A percentile compares a stretch with the other conserved stretches of the same genome.
These are phyloP conservation scores for Agrenia bidenticulata DNA, from an alignment of 2,888 invertebrate genomes.

Conservation along the genomic window DNA sequence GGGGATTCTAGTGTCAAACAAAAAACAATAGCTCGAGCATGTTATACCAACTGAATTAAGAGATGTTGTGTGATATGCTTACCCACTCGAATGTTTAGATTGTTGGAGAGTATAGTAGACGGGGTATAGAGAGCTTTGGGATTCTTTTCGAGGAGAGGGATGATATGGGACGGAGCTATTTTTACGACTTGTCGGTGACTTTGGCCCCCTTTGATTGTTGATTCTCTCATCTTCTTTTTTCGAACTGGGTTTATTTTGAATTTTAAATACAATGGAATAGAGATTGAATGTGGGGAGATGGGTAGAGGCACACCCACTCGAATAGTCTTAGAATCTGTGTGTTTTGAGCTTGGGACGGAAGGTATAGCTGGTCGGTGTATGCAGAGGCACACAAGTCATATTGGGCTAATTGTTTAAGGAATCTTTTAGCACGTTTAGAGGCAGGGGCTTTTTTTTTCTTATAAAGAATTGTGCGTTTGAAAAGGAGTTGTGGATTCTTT, in stretches of 20 bases:
- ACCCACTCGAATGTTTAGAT: neutral
- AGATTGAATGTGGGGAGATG: too few relatives aligned
- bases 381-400: neutral
- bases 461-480: too few relatives aligned
- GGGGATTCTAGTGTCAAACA: too few relatives aligned
- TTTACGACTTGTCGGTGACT: slow-evolving; percentile 34
- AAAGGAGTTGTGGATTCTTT: too few relatives aligned
- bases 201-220: slow-evolving; percentile 19
- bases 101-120: neutral
- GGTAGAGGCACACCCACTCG: neutral
- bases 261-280: neutral
- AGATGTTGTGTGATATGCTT: neutral
- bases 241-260: neutral
- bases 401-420: too few relatives aligned
- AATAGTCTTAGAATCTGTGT: neutral
- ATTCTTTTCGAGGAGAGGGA: neutral
- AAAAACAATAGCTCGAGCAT: too few relatives aligned
- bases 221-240: neutral
- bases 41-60: too few relatives aligned
- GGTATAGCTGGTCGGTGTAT: neutral
- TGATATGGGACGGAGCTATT: slow-evolving; percentile 14
- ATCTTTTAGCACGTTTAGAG: too few relatives aligned
- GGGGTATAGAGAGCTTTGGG: too few relatives aligned
- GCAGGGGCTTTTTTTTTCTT: too few relatives aligned
- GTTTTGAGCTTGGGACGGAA: neutral